Evolutionary conservation across 2,797 vertebrate genomes (phyloP).

Genomic region (Epinephelus malabaricus): DNA sequence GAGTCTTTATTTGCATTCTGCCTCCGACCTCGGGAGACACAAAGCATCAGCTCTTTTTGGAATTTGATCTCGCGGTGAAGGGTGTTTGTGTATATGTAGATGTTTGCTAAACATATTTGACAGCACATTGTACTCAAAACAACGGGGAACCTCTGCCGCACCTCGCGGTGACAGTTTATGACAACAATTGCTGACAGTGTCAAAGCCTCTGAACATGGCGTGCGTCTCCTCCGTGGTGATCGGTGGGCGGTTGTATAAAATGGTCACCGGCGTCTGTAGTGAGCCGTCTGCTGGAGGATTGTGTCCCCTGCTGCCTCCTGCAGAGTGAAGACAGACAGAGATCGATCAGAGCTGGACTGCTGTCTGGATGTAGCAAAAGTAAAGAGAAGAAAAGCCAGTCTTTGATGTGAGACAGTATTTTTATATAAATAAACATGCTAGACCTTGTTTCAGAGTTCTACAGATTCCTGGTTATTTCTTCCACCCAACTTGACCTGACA

Average conservation of each 20-base stretch:
- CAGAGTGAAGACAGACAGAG: conserved; percentile 16
- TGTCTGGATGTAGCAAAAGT: conserved; percentile 28
- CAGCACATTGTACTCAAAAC: conserved; percentile 73
- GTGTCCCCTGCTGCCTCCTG: conserved; percentile 41
- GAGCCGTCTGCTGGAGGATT: conserved; percentile 47
- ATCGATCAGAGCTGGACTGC: conserved; percentile 33
- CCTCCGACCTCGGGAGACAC: conserved; percentile 57
- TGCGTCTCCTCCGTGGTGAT: conserved; percentile 42
- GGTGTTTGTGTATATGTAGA: conserved; percentile 66
- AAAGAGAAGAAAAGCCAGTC: conserved; percentile 11
- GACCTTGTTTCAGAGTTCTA: conserved; percentile 31
- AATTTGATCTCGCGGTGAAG: conserved; percentile 59
- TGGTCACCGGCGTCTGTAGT: conserved; percentile 37
- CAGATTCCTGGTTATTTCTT: conserved; percentile 33
- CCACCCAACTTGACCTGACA: conserved; percentile 58
- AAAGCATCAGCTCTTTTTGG: conserved; percentile 65
- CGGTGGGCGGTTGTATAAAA: conserved; percentile 50
- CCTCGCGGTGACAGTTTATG: conserved; percentile 69
- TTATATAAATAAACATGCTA: conserved; percentile 15
- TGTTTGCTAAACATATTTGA: conserved; percentile 74
- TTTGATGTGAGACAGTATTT: conserved; percentile 27
- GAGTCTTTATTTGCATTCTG: conserved; percentile 68
- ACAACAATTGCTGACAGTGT: conserved; percentile 71
- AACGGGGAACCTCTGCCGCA: conserved; percentile 59
- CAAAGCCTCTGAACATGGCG: conserved; percentile 51